phyloP scores from a whole-genome alignment of 2,888 invertebrate species.

The Hololepta plana region DNA sequence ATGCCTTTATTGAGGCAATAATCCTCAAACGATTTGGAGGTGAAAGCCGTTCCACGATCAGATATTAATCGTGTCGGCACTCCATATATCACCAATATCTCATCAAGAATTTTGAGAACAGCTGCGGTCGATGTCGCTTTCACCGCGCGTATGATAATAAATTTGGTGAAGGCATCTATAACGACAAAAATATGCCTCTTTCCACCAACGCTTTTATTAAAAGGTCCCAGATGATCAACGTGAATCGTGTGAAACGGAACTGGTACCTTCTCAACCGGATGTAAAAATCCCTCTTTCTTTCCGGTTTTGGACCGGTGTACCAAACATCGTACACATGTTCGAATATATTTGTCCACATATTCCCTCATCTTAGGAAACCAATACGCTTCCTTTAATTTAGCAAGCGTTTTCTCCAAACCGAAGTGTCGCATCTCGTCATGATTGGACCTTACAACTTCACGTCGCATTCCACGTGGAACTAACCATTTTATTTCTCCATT shows the following conservation, averaged over 20 bases:
- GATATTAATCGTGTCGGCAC: no score
- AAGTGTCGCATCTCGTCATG: constrained; percentile 24
- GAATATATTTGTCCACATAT: constrained; percentile 22
- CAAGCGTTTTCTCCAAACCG: constrained; percentile 17
- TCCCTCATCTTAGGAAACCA: constrained; percentile 23
- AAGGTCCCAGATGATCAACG: constrained; percentile 25
- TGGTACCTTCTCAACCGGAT: constrained; percentile 22
- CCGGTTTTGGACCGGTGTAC: constrained; percentile 16
- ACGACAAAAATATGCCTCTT: constrained; percentile 19
- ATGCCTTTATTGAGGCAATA: no score
- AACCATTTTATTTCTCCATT: constrained; percentile 7
- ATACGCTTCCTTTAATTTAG: constrained; percentile 16
- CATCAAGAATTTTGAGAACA: constrained; percentile 1
- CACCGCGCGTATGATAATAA: not conserved
- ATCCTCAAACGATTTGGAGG: no score
- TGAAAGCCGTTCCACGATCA: no score
- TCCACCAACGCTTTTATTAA: constrained; percentile 9
- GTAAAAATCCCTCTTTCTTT: constrained; percentile 17
- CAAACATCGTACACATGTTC: constrained; percentile 21
- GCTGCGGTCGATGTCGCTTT: not conserved
- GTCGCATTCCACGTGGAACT: constrained; percentile 8
- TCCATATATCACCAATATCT: constrained; percentile 1
- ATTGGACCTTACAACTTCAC: constrained; percentile 8
- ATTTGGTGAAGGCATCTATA: constrained; percentile 23
- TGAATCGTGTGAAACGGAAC: constrained; percentile 24